phyloP scores from a whole-genome alignment of 2,113 vertebrate species.

The Turnix velox region DNA sequence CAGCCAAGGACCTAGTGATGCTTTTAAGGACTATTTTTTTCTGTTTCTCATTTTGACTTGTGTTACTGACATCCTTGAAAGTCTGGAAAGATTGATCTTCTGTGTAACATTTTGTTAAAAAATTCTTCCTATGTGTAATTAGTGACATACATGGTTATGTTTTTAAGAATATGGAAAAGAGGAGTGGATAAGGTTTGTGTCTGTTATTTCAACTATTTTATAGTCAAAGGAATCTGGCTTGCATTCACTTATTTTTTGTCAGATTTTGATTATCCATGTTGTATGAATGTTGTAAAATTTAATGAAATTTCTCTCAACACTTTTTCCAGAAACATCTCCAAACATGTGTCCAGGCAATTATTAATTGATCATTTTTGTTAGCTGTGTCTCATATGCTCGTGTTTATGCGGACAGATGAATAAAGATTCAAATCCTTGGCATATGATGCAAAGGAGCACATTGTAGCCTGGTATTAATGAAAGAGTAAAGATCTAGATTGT shows the following conservation, averaged over 20 bases:
- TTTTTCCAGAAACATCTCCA: not conserved
- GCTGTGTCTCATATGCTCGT: not conserved
- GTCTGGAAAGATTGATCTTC: not conserved
- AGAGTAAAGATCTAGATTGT: not conserved
- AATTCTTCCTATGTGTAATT: not conserved
- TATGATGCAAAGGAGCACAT: not conserved
- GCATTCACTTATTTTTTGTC: not conserved
- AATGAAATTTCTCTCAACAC: not conserved
- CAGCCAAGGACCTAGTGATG: not conserved
- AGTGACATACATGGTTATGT: not conserved
- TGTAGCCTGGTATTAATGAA: not conserved
- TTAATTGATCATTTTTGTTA: not conserved
- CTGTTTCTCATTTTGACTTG: not conserved
- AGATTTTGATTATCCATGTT: not conserved
- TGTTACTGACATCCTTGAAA: not conserved
- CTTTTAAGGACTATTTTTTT: slow-evolving; percentile 23
- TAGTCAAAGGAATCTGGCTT: not conserved
- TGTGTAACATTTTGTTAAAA: not conserved
- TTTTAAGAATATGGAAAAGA: not conserved
- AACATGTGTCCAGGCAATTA: not conserved
- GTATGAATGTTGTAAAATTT: not conserved
- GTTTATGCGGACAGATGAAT: not conserved
- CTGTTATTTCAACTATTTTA: not conserved
- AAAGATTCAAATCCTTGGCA: not conserved
- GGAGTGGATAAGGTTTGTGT: not conserved